Evolutionary conservation across 2,797 vertebrate genomes (phyloP).

Genomic region (Prionace glauca): DNA sequence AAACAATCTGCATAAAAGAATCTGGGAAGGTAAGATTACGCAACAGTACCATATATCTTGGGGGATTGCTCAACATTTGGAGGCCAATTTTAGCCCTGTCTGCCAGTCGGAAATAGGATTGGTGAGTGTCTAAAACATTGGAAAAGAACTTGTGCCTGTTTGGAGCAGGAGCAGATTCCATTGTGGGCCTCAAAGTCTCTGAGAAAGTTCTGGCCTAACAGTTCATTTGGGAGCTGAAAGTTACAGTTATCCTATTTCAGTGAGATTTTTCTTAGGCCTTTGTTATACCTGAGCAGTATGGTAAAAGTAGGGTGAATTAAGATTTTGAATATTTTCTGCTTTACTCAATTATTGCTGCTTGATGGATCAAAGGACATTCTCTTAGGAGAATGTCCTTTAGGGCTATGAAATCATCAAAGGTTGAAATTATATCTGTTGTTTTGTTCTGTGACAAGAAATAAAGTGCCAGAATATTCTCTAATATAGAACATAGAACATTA

Average conservation of each 20-base stretch:
- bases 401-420: not conserved
- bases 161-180: not conserved
- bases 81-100: not conserved
- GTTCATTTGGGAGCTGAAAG: not conserved
- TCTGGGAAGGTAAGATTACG: not conserved
- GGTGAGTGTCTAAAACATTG: not conserved
- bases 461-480: not conserved
- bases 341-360: not conserved
- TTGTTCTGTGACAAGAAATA: not conserved
- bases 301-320: not conserved
- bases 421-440: not conserved
- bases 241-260: not conserved
- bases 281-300: not conserved
- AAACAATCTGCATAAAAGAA: not conserved
- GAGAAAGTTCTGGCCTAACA: not conserved
- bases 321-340: not conserved
- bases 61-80: not conserved
- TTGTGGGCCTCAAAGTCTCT: not conserved
- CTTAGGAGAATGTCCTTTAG: too few species aligned
- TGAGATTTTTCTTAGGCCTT: not conserved
- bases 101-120: not conserved
- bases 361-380: not conserved
- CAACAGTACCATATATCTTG: not conserved
- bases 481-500: not conserved
- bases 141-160: not conserved